A percentile compares a stretch with the other conserved stretches of the same genome.
Conservation (phyloP, 2,888 invertebrate species). For the Xanthia togata region DNA sequence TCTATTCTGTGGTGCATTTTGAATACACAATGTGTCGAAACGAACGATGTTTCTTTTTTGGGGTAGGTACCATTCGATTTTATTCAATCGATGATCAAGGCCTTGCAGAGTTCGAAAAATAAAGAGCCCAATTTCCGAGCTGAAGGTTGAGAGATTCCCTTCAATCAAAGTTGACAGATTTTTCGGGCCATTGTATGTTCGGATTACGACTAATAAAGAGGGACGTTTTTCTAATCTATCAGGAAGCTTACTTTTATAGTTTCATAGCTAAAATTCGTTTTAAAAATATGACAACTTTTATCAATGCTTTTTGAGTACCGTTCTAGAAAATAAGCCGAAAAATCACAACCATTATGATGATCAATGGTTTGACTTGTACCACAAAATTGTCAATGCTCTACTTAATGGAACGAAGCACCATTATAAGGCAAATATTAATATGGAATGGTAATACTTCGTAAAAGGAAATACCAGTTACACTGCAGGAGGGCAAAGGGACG, state of each 20-base stretch:
- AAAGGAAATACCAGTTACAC: conserved; percentile 35
- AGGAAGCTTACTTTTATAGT: not conserved
- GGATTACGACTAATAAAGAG: not conserved
- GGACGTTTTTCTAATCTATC: not conserved
- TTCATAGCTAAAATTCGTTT: not conserved
- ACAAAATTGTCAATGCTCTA: not conserved
- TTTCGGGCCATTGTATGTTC: not conserved
- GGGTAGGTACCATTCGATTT: not conserved
- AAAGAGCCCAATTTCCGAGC: not conserved
- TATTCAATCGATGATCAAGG: too few species aligned
- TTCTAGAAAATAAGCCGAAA: not conserved
- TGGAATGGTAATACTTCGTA: not conserved
- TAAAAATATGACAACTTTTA: not conserved
- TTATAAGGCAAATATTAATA: conserved; percentile 18
- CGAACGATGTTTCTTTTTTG: not conserved
- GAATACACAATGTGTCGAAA: conserved; percentile 7
- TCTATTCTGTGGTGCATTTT: not conserved
- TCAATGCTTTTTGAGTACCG: not conserved
- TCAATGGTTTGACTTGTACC: not conserved
- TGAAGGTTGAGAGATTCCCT: too few species aligned
- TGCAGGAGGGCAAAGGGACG: not conserved
- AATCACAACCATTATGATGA: conserved; percentile 1
- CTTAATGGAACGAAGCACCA: not conserved
- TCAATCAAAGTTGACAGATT: not conserved
- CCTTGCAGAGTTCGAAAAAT: not conserved